These are phyloP conservation scores for Mesoclemmys tuberculata DNA, from an alignment of 2,113 vertebrate species.

Conservation along the genomic window DNA sequence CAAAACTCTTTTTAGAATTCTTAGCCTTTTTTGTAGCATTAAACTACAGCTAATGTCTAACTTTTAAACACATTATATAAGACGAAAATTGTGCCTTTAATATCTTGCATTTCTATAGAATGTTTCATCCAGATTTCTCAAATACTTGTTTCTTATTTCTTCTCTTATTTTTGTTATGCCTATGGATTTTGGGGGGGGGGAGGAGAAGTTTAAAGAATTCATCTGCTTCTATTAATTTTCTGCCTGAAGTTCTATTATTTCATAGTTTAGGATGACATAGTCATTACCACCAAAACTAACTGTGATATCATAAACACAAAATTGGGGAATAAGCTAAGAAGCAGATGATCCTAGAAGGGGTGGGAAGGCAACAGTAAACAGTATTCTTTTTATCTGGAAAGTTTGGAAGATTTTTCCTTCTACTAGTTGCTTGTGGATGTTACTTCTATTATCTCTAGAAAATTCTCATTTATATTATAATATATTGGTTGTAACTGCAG, in stretches of 20 bases:
- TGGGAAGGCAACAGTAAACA: neutral
- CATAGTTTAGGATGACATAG: neutral
- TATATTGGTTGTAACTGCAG: neutral
- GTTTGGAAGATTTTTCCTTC: neutral
- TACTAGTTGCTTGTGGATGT: too few species aligned
- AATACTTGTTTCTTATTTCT: neutral
- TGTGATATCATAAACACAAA: neutral
- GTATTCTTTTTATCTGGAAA: neutral
- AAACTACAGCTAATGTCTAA: fast-evolving
- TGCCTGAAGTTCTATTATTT: too few species aligned
- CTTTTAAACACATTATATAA: neutral
- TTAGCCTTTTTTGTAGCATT: fast-evolving
- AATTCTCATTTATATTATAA: neutral
- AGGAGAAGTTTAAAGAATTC: neutral
- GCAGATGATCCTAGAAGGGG: too few species aligned
- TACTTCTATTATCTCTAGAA: neutral
- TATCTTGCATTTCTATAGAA: neutral
- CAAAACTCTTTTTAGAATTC: neutral
- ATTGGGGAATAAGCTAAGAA: neutral
- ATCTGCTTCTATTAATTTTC: neutral
- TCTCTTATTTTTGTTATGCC: neutral
- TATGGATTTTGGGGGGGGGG: too few species aligned
- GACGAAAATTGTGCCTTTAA: fast-evolving
- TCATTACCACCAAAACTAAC: neutral
- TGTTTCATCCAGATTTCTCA: neutral